Evolutionary conservation across 2,888 invertebrate species (phyloP).

Genomic region (Meiosimyza platycephala): DNA sequence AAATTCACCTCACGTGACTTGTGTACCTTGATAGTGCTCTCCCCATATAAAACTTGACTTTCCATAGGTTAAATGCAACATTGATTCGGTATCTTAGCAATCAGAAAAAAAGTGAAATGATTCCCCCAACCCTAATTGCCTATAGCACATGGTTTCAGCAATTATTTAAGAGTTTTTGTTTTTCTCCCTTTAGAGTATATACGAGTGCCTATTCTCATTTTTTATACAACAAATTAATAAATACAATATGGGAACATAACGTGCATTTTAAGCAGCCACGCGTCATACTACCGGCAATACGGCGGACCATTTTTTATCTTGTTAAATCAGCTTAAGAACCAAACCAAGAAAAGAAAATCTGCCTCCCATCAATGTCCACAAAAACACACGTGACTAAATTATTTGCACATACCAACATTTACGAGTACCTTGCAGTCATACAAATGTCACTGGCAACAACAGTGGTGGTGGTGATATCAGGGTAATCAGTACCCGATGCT

Average conservation of each 20-base stretch:
- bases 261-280: conserved; percentile 17
- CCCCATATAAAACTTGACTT: too few species aligned
- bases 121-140: background rate
- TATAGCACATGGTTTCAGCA: background rate
- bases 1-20: too few species aligned
- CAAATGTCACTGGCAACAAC: too few species aligned
- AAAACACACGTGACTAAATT: conserved; percentile 28
- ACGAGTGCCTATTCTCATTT: too few species aligned
- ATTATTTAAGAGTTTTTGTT: conserved; percentile 23
- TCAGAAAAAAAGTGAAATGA: background rate
- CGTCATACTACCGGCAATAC: background rate
- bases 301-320: background rate
- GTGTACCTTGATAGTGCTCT: too few species aligned
- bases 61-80: too few species aligned
- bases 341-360: background rate
- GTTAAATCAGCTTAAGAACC: background rate
- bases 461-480: too few species aligned
- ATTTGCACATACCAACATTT: background rate
- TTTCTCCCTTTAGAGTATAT: too few species aligned
- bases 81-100: too few species aligned
- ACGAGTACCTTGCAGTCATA: background rate
- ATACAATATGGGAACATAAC: background rate
- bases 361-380: conserved; percentile 20
- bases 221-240: too few species aligned
- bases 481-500: background rate